Evolutionary conservation across 2,113 vertebrate genomes (phyloP), one percentile per base, ranked within the genome.

Genomic region (Plecotus auritus): DNA sequence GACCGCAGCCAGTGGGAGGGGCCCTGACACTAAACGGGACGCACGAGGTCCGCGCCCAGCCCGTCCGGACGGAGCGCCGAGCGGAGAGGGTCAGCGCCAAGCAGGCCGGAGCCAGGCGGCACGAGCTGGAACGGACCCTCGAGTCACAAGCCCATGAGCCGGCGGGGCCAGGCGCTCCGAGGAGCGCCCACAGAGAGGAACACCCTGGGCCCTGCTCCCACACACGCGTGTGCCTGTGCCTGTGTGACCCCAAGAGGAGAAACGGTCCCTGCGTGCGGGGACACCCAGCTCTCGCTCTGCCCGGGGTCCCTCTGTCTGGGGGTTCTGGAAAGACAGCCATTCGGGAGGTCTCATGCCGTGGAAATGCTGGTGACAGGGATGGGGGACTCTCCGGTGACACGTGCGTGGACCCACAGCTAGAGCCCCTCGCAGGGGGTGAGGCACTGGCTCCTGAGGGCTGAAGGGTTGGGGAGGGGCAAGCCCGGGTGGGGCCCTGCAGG

Each of bases 391-490:
- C 67, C 61, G 51, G 73, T 85, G 81, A 85, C 72, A 42, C 18
- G 42, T 56, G 28, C 2, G 12, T 42, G 73, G 7, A 95, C 49
- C 22, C 88, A 54, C 91, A 4, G 5, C 85, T 47, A 67, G 56
- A 18, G 30, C 16, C 45, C 16, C 45, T 5, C 28, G 16, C 74
- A 8, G 7, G 0, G 37, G 70, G 26, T 0, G 14, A 37, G n/a
- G 54, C 6, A 9, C 2, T 20, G 12, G 56, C 7, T 51, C 28
- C 32, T 17, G 4, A 42, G 30, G 11, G 59, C 35, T 70, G 30
- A 9, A 26, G 4, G 61, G 11, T 23, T 0, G 0, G 20, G 18
- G 54, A 40, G 3, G 22, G 72, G 42, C 35, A 66, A 45, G 0
- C 1, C 37, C 22, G 32, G 9, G 22, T 4, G 1, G 11, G 61